These are phyloP conservation scores for Odontophorus gujanensis DNA, from an alignment of 2,113 vertebrate species.

Conservation along the genomic window DNA sequence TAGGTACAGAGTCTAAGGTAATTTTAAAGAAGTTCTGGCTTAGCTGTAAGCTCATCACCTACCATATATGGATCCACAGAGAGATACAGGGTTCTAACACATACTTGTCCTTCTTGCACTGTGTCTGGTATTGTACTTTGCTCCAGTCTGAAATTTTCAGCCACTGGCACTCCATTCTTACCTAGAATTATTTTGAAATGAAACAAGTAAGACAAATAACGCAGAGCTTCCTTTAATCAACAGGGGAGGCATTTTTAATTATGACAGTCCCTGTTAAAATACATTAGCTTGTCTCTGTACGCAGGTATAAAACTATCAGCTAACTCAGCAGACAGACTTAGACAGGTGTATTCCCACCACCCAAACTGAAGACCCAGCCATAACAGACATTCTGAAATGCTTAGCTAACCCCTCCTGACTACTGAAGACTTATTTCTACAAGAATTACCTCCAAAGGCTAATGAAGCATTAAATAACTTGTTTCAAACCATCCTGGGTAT, in stretches of 20 bases:
- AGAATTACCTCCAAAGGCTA: background rate
- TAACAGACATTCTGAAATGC: background rate
- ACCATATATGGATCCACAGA: slow-evolving; percentile 99
- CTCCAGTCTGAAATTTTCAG: slow-evolving; percentile 88
- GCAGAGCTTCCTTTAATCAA: background rate
- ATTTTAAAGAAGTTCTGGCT: background rate
- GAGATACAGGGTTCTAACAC: slow-evolving; percentile 88
- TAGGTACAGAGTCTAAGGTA: background rate
- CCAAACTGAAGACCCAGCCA: background rate
- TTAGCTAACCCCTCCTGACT: background rate
- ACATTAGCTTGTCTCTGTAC: background rate
- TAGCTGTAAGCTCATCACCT: slow-evolving; percentile 12
- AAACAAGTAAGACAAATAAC: background rate
- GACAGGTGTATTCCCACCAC: background rate
- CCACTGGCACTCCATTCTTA: slow-evolving; percentile 83
- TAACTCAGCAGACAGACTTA: background rate
- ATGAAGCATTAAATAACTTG: too few relatives aligned
- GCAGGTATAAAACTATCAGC: background rate
- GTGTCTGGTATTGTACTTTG: slow-evolving; percentile 76
- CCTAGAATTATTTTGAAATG: slow-evolving; percentile 75
- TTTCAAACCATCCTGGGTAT: background rate
- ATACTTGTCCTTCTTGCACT: slow-evolving; percentile 82
- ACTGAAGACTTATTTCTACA: background rate
- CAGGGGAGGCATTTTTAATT: background rate
- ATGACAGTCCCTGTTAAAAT: background rate